These are phyloP conservation scores for Biston stratarius DNA, from an alignment of 2,888 invertebrate genomes.

Conservation along the genomic window DNA sequence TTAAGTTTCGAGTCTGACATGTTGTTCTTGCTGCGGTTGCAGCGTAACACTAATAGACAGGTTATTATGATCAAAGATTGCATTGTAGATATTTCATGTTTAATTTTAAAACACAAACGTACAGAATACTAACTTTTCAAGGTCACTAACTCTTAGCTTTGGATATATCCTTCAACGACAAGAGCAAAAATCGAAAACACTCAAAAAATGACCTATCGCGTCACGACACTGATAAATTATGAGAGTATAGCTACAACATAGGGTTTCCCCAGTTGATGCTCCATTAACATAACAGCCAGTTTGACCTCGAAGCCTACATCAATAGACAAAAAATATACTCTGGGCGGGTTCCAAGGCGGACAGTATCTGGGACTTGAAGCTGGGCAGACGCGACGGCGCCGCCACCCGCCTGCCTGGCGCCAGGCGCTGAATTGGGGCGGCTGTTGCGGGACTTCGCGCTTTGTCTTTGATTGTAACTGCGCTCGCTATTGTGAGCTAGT, in stretches of 20 bases:
- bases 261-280: constrained; percentile 71
- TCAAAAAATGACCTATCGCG: constrained; percentile 64
- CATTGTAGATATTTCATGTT: no score
- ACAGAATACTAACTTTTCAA: not conserved
- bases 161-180: constrained; percentile 30
- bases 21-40: no score
- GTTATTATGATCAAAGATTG: no score
- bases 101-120: not conserved
- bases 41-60: no score
- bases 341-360: constrained; percentile 80
- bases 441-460: constrained; percentile 20
- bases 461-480: constrained; percentile 32
- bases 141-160: not conserved
- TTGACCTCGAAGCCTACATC: constrained; percentile 81
- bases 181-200: constrained; percentile 48
- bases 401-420: constrained; percentile 67
- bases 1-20: no score
- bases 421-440: constrained; percentile 51
- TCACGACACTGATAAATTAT: constrained; percentile 78
- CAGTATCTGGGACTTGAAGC: constrained; percentile 62
- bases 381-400: constrained; percentile 84
- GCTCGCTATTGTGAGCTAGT: constrained; percentile 30
- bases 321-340: constrained; percentile 78
- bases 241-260: constrained; percentile 68
- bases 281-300: constrained; percentile 78